Base-by-base conservation (phyloP, 1,140 invertebrate species). In the Solenopsis fugax region DNA sequence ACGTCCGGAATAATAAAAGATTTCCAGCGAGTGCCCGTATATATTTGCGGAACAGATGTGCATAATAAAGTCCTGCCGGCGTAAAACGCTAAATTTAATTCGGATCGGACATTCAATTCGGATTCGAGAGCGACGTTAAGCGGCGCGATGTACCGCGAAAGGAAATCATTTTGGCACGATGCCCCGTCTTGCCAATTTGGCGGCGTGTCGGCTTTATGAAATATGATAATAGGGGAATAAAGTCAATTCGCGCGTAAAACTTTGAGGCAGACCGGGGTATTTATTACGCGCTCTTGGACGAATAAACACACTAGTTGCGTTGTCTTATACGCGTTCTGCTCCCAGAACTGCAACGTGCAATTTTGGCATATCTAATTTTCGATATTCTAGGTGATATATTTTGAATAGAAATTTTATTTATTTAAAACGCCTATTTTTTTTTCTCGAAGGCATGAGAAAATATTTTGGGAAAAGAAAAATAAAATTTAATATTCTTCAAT, bases 1-100 rank as follows among this genome's bases (percentile, higher is more conserved):
- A 62, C 48, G 62, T 52, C 37, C 84, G 64, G 45, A 75, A 71
- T 85, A 50, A 88, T 64, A 71, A 76, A 84, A 56, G 71, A 45
- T 72, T 69, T 58, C 16, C 45, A 16, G 7, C 50, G 50, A 81
- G 41, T 56, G 48, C 58, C 12, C 50, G 3, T 9, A n/a, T n/a
- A n/a, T n/a, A 50, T 24, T 52, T 54, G 41, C 67, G 45, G 52
- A 81, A 81, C 50, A 41, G 24, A 45, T 12, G 54, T 34, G 62
- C 24, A 24, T 48, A 64, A 65, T 64, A 24, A 87, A 64, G 16
- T 45, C 29, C 54, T 67, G 71, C 13, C 10, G 29, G 16, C 10
- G 37, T 18, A 37, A 64, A 56, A 67, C 3, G 24, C 2, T 48
- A 41, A 72, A 48, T 58, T 69, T 67, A 64, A 67, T 65, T 29